Evolutionary conservation across 2,797 vertebrate species (phyloP).

Genomic region (Sternarchorhynchus goeldii): DNA sequence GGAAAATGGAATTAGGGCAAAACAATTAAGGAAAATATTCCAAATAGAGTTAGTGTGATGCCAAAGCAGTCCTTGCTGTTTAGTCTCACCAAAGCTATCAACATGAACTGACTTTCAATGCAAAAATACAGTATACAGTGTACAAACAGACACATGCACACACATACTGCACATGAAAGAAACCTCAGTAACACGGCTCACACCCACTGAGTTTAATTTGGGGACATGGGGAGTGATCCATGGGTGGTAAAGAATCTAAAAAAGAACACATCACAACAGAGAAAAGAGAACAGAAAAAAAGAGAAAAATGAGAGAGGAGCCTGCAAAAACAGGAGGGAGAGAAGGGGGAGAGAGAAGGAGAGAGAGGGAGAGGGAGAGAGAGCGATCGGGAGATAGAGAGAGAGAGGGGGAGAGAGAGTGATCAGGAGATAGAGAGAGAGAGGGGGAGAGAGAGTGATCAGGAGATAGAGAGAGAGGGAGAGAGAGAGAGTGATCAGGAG

Average conservation of each 20-base stretch:
- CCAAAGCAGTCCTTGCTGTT: neutral
- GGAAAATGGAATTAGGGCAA: no score
- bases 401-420: neutral
- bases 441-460: no score
- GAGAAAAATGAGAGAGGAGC: neutral
- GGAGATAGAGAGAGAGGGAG: neutral
- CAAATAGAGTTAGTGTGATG: no score
- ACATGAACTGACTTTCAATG: neutral
- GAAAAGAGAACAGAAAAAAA: neutral
- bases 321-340: neutral
- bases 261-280: slow-evolving; percentile 19
- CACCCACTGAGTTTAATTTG: slow-evolving; percentile 63
- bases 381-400: neutral
- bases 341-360: no score
- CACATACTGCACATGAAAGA: slow-evolving; percentile 36
- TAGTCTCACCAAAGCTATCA: neutral
- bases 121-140: neutral
- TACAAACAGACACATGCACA: neutral
- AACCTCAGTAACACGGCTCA: slow-evolving; percentile 44
- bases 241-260: slow-evolving; percentile 54
- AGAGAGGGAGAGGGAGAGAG: neutral
- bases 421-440: no score
- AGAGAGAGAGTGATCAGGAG: no score
- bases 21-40: no score
- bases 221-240: slow-evolving; percentile 55